Conservation (phyloP, 1,140 invertebrate species). For the Branchinecta lindahli region DNA sequence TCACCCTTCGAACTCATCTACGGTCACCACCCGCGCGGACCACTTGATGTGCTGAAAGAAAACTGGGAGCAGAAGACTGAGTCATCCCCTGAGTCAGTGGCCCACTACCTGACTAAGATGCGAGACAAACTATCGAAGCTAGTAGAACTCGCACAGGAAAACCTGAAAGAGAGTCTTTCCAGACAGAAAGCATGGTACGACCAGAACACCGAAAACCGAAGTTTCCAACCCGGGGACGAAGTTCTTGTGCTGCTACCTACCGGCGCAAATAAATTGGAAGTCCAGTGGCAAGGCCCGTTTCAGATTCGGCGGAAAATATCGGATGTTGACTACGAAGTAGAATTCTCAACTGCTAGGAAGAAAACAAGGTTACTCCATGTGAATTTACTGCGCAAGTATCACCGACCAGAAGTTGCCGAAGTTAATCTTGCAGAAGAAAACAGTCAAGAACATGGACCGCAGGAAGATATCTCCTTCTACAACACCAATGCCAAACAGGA, state of each 20-base stretch:
- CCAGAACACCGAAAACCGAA: background rate
- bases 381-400: background rate
- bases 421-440: no score
- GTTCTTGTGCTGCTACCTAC: background rate
- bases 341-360: background rate
- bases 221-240: background rate
- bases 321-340: background rate
- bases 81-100: no score
- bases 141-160: background rate
- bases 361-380: background rate
- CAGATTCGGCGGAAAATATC: background rate
- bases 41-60: no score
- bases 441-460: no score
- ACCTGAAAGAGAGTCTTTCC: background rate
- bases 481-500: no score
- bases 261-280: background rate
- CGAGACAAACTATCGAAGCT: background rate
- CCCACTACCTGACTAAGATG: background rate
- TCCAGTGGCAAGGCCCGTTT: background rate
- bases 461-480: no score
- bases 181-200: background rate
- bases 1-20: slow-evolving; percentile 25
- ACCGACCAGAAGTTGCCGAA: no score
- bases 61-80: no score
- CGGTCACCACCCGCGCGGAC: slow-evolving; percentile 22